phyloP scores from a whole-genome alignment of 2,113 vertebrate species.

The Helogale parvula region DNA sequence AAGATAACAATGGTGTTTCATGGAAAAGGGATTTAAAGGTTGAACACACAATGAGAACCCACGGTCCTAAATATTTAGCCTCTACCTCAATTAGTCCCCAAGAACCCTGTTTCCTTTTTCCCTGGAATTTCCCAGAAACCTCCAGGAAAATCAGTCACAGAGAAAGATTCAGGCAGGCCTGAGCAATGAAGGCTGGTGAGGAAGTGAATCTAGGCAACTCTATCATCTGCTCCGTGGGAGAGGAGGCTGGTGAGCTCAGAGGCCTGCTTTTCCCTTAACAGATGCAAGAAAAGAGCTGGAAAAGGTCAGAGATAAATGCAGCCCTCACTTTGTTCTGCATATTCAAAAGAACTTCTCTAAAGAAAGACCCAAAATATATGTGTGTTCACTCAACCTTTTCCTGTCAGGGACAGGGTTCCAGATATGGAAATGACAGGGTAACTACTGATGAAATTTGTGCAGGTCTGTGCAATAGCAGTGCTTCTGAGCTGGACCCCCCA shows the following conservation, averaged over 20 bases:
- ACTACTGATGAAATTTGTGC: slow-evolving; percentile 62
- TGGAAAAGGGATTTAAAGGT: neutral
- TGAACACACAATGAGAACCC: neutral
- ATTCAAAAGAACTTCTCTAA: slow-evolving; percentile 78
- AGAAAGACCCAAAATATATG: slow-evolving; percentile 78
- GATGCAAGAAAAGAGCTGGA: slow-evolving; percentile 81
- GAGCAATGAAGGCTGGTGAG: slow-evolving; percentile 50
- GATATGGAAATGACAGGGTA: slow-evolving; percentile 75
- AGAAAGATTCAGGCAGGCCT: slow-evolving; percentile 64
- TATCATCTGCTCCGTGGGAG: slow-evolving; percentile 78
- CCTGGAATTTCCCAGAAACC: slow-evolving; percentile 12
- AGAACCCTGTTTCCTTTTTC: neutral
- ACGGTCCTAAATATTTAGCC: neutral
- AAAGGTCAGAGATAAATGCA: slow-evolving; percentile 87
- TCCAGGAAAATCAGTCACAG: slow-evolving; percentile 57
- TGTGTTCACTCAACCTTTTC: slow-evolving; percentile 84
- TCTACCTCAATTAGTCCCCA: slow-evolving; percentile 24
- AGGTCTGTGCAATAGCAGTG: slow-evolving; percentile 63
- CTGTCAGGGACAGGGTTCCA: slow-evolving; percentile 66
- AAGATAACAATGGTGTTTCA: neutral
- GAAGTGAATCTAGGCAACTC: slow-evolving; percentile 78
- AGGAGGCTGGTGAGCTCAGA: slow-evolving; percentile 74
- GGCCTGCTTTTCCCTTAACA: slow-evolving; percentile 80
- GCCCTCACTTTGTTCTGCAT: slow-evolving; percentile 78
- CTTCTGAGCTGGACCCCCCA: slow-evolving; percentile 16